Evolutionary conservation across 2,113 vertebrate genomes (phyloP).

Genomic region (Rousettus leschenaultii): DNA sequence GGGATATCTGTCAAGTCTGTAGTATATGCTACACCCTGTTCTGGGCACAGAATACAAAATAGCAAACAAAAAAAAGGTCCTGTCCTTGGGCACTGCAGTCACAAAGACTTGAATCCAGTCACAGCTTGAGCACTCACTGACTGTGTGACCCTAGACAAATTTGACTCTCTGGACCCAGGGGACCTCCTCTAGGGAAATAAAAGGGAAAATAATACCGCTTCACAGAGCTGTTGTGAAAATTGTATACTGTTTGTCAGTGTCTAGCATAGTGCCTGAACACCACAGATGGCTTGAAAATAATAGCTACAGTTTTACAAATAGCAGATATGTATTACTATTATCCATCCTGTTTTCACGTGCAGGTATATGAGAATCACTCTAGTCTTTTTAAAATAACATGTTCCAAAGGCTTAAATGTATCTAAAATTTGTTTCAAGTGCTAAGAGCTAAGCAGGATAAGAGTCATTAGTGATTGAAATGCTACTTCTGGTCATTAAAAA

Average conservation of each 20-base stretch:
- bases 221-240: neutral
- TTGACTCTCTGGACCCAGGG: neutral
- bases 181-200: neutral
- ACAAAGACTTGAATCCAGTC: constrained; percentile 7
- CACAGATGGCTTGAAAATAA: neutral
- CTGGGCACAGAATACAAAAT: neutral
- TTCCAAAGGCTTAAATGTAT: constrained; percentile 75
- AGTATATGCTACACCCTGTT: neutral
- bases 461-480: constrained; percentile 69
- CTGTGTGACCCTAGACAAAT: neutral
- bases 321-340: neutral
- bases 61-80: constrained; percentile 52
- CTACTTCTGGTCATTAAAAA: constrained; percentile 44
- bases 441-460: constrained; percentile 66
- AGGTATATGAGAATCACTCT: constrained; percentile 65
- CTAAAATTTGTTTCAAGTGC: constrained; percentile 73
- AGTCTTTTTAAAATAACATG: constrained; percentile 73
- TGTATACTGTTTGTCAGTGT: neutral
- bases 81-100: neutral
- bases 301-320: constrained; percentile 35
- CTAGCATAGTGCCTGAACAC: neutral
- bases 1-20: neutral
- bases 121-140: neutral
- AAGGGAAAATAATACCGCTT: neutral
- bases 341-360: constrained; percentile 67